Evolutionary conservation across 1,140 invertebrate genomes (phyloP).

Genomic region (Meteorus sp.): DNA sequence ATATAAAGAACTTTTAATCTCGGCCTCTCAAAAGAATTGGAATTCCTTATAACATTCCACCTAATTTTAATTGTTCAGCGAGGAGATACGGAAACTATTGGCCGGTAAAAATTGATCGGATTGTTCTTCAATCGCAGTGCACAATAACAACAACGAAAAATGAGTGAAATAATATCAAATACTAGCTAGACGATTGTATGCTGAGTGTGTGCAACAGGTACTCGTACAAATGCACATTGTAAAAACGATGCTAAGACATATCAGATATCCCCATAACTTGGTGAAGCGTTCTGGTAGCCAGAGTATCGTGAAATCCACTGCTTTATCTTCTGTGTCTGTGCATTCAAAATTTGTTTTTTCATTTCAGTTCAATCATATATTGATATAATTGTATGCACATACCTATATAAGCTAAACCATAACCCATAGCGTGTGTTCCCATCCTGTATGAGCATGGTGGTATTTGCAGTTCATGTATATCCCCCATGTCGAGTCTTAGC

Average conservation of each 20-base stretch:
- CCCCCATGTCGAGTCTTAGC: conserved; percentile 55
- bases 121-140: not conserved
- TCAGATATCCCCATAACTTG: conserved; percentile 46
- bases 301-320: conserved; percentile 54
- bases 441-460: conserved; percentile 95
- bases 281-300: conserved; percentile 57
- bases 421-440: conserved; percentile 83
- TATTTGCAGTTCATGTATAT: conserved; percentile 81
- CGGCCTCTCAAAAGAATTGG: too few species aligned
- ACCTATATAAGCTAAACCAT: conserved; percentile 82
- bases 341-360: conserved; percentile 10
- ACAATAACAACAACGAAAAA: not conserved
- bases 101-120: conserved; percentile 9
- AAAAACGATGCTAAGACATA: conserved; percentile 38
- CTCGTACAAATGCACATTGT: conserved; percentile 36
- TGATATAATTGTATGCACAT: conserved; percentile 31
- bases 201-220: conserved; percentile 32
- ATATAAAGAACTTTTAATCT: too few species aligned
- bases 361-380: not conserved
- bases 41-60: too few species aligned
- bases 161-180: conserved; percentile 22
- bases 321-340: conserved; percentile 57
- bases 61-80: not conserved
- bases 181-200: conserved; percentile 41
- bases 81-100: not conserved